Evolutionary conservation across 2,888 invertebrate species (phyloP).

Genomic region (Malacosoma neustria): DNA sequence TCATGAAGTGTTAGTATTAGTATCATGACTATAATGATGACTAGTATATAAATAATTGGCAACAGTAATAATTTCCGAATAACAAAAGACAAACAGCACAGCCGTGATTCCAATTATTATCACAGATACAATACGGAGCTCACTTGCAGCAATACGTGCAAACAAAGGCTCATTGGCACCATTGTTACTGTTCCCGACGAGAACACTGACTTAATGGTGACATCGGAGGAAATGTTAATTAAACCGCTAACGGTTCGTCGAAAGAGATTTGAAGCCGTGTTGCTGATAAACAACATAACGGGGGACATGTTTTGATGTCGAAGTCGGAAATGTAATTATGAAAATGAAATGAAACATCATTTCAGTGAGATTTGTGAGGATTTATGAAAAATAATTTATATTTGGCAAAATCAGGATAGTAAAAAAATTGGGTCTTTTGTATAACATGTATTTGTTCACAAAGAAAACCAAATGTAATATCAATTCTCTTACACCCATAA

Average conservation of each 20-base stretch:
- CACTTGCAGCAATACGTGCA: constrained; percentile 12
- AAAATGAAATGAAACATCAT: constrained; percentile 19
- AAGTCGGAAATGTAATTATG: constrained; percentile 17
- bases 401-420: no score
- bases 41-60: constrained; percentile 45
- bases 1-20: neutral
- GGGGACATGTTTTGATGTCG: constrained; percentile 4
- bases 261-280: constrained; percentile 36
- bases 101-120: constrained; percentile 57
- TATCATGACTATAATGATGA: constrained; percentile 21
- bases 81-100: constrained; percentile 53
- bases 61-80: constrained; percentile 47
- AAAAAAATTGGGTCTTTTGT: no score
- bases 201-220: constrained; percentile 57
- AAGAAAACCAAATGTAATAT: no score
- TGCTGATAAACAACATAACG: constrained; percentile 10
- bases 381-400: no score
- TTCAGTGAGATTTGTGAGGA: neutral
- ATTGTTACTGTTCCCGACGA: constrained; percentile 34
- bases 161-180: constrained; percentile 47
- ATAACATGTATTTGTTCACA: no score
- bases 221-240: constrained; percentile 66
- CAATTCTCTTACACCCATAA: no score
- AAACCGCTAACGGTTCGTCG: constrained; percentile 48
- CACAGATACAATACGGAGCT: constrained; percentile 16